Conservation (phyloP, 2,888 invertebrate species). For the Bimastos eiseni region DNA sequence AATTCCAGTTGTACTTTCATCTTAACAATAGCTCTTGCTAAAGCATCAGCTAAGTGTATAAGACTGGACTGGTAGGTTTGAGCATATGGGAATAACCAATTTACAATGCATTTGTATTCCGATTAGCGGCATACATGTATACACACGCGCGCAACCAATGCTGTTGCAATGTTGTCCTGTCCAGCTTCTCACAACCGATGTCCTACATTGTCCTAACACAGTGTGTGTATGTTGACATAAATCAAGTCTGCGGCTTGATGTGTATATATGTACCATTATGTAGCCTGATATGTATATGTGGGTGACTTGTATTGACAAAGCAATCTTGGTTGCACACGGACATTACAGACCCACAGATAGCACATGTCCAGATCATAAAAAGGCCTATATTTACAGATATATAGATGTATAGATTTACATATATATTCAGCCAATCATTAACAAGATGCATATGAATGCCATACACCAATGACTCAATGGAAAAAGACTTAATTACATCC, state of each 20-base stretch:
- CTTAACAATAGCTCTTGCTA: not conserved
- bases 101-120: not conserved
- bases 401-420: not conserved
- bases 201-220: not conserved
- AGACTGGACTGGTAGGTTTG: not conserved
- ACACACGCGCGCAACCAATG: not conserved
- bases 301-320: not conserved
- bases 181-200: not conserved
- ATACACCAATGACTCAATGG: not conserved
- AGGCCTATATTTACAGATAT: not conserved
- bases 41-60: not conserved
- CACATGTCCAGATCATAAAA: not conserved
- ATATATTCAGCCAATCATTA: not conserved
- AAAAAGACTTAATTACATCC: not conserved
- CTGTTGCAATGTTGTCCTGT: not conserved
- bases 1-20: not conserved
- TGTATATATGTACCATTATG: not conserved
- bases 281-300: not conserved
- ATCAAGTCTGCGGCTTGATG: not conserved
- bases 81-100: not conserved
- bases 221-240: too few relatives aligned
- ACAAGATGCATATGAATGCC: not conserved
- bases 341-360: not conserved
- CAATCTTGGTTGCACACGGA: not conserved
- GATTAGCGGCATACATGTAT: not conserved